Conservation (phyloP, 2,888 invertebrate species). For the Cosmia pyralina region DNA sequence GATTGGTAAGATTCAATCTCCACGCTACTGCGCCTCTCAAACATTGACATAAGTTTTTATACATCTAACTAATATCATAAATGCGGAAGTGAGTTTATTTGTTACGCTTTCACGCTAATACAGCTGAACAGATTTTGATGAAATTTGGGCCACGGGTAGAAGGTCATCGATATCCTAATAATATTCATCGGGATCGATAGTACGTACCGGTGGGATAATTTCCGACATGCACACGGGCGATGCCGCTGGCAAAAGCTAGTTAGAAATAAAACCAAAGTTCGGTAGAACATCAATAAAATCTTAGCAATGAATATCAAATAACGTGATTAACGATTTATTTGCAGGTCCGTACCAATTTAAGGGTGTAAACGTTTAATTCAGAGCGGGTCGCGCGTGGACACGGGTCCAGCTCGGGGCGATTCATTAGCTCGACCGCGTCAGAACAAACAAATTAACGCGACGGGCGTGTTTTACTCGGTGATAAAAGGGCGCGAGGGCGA, state of each 20-base stretch:
- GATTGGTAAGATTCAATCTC: background rate
- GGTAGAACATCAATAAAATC: constrained; percentile 65
- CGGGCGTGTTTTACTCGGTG: constrained; percentile 87
- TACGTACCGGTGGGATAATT: too few relatives aligned
- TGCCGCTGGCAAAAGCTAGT: too few relatives aligned
- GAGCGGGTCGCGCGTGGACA: constrained; percentile 81
- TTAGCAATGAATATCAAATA: constrained; percentile 72
- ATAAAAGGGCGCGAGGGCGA: constrained; percentile 88
- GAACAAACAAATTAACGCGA: constrained; percentile 90
- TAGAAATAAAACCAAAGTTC: constrained; percentile 26
- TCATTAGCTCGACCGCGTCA: constrained; percentile 88
- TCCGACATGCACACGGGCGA: too few relatives aligned
- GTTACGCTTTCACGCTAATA: too few relatives aligned
- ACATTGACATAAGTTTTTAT: background rate
- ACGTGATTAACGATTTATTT: constrained; percentile 87
- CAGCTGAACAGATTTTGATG: too few relatives aligned
- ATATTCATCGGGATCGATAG: too few relatives aligned
- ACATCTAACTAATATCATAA: background rate
- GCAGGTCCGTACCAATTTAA: constrained; percentile 82
- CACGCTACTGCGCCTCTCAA: background rate
- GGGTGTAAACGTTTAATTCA: constrained; percentile 86
- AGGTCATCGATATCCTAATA: too few relatives aligned
- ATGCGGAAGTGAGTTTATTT: too few relatives aligned
- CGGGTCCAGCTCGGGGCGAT: constrained; percentile 87
- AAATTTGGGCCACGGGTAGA: too few relatives aligned